Conservation (phyloP, 64 coral and sea anemone genomes). For the Actinia equina region DNA sequence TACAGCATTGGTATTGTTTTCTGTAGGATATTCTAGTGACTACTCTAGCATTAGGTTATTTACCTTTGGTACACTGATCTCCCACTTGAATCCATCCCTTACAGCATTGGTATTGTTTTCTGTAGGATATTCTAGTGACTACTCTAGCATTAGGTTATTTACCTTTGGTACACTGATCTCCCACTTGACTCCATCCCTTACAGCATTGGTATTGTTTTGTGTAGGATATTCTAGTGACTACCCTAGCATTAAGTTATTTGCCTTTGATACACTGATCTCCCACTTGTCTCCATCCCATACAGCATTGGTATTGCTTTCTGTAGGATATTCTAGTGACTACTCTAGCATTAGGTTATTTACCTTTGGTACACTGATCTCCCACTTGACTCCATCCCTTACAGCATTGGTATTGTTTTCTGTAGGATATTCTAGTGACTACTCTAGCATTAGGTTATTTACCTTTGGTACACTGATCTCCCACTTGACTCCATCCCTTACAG, state of each 20-base stretch:
- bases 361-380: not conserved
- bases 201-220: not conserved
- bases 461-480: not conserved
- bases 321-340: not conserved
- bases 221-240: not conserved
- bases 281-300: conserved; percentile 13
- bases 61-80: conserved; percentile 4
- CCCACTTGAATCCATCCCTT: conserved; percentile 15
- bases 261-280: not conserved
- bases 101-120: not conserved
- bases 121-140: not conserved
- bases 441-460: not conserved
- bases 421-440: not conserved
- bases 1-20: not conserved
- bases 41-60: not conserved
- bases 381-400: conserved; percentile 18
- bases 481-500: not conserved
- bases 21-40: not conserved
- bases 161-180: conserved; percentile 3
- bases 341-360: not conserved
- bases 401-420: not conserved
- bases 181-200: conserved; percentile 15
- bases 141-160: not conserved
- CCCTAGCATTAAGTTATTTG: not conserved
- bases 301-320: not conserved